Evolutionary conservation across 2,113 vertebrate species (phyloP).

Genomic region (Eulemur rufifrons): DNA sequence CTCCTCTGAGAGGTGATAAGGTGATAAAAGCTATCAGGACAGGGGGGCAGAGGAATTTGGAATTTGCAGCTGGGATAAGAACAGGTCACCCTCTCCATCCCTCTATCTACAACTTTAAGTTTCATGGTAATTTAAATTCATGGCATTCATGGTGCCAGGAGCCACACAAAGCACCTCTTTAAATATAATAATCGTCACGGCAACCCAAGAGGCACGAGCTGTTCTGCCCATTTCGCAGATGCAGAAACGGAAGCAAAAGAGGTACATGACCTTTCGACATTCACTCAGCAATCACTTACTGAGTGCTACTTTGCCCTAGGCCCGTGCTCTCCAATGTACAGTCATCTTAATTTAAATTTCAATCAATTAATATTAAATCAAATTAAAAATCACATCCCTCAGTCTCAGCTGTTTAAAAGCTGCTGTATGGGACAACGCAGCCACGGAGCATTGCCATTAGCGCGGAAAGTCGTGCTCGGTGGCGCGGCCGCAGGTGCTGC

Average conservation of each 20-base stretch:
- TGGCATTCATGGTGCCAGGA: neutral
- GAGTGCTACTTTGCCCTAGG: neutral
- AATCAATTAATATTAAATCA: neutral
- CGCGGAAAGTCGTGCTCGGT: fast-evolving
- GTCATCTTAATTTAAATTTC: neutral
- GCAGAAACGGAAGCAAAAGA: neutral
- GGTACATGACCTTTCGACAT: neutral
- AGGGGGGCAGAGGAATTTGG: neutral
- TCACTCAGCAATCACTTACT: neutral
- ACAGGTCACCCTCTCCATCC: neutral
- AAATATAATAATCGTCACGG: neutral
- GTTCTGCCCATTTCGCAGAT: neutral
- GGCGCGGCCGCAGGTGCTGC: fast-evolving
- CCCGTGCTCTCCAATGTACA: fast-evolving
- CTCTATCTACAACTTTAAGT: neutral
- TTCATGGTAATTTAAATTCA: fast-evolving
- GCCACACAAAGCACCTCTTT: neutral
- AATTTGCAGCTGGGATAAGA: neutral
- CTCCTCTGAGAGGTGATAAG: neutral
- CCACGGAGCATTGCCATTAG: fast-evolving
- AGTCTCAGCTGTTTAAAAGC: neutral
- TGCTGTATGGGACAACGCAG: fast-evolving
- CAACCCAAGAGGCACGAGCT: neutral
- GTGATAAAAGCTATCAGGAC: neutral
- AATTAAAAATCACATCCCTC: neutral